Percentiles rank a stretch among this genome's conserved stretches.
These are phyloP conservation scores for Cremastinae sp. DNA, from an alignment of 2,888 invertebrate genomes.

Conservation along the genomic window DNA sequence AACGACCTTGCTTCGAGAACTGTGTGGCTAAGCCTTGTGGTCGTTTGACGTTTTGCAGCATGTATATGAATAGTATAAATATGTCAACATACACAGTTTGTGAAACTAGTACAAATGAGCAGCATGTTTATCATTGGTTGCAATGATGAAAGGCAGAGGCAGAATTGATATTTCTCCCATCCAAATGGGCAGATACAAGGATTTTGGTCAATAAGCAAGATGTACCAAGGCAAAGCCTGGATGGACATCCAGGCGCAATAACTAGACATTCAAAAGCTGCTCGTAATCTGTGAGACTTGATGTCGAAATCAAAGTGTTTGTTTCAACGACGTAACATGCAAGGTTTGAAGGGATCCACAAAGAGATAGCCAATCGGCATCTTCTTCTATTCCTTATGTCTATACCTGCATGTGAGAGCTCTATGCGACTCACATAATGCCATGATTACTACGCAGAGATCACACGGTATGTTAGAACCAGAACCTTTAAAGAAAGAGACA, in stretches of 20 bases:
- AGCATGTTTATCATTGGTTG: neutral
- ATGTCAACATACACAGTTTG: too few species aligned
- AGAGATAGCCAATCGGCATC: conserved; percentile 5
- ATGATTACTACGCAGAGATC: conserved; percentile 27
- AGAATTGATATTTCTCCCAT: too few species aligned
- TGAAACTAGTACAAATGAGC: too few species aligned
- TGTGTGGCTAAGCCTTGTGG: neutral
- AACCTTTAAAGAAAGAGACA: conserved; percentile 24
- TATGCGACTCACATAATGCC: conserved; percentile 12
- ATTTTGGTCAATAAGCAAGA: too few species aligned
- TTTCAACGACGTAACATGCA: conserved; percentile 7
- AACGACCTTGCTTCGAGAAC: neutral
- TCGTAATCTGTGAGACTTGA: conserved; percentile 9
- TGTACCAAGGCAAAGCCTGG: too few species aligned
- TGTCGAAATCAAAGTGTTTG: conserved; percentile 10
- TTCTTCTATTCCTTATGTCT: conserved; percentile 2
- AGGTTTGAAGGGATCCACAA: conserved; percentile 16
- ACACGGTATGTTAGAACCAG: conserved; percentile 39
- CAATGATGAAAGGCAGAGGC: too few species aligned
- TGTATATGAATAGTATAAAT: neutral
- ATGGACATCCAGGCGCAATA: neutral
- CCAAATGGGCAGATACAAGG: too few species aligned
- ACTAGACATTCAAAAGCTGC: neutral
- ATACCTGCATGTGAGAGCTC: neutral
- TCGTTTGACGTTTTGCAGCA: neutral